Conservation (phyloP, 2,888 invertebrate species). For the Polymixis flavicincta region DNA sequence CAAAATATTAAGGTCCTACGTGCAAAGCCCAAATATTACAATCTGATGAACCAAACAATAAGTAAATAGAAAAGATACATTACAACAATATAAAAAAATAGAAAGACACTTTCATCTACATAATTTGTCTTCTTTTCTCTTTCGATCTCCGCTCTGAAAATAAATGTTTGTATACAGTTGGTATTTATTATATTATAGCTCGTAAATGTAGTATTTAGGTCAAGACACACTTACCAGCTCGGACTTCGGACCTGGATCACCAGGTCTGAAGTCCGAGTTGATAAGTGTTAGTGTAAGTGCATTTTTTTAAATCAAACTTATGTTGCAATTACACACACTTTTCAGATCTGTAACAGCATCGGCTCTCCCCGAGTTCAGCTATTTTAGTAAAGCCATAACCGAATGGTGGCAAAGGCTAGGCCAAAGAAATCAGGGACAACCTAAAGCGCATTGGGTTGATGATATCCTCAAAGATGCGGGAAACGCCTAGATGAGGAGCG, state of each 20-base stretch:
- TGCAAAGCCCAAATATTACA: slow-evolving; percentile 1
- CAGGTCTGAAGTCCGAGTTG: no score
- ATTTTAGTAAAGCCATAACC: no score
- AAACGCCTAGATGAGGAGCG: no score
- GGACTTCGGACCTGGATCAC: background rate
- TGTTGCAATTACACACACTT: background rate
- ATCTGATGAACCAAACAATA: slow-evolving; percentile 43
- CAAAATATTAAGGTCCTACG: no score
- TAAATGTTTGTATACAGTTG: slow-evolving; percentile 6
- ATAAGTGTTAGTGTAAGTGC: no score
- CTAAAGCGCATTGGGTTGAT: no score
- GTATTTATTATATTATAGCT: background rate
- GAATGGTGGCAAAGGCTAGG: background rate
- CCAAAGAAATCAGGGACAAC: background rate
- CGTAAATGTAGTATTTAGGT: no score
- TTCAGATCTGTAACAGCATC: background rate
- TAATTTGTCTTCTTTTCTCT: slow-evolving; percentile 2
- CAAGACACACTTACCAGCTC: background rate
- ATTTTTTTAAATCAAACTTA: background rate
- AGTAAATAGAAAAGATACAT: slow-evolving; percentile 19
- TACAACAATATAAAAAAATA: slow-evolving; percentile 30
- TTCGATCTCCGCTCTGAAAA: slow-evolving; percentile 26
- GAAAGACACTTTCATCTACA: slow-evolving; percentile 26
- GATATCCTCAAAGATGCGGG: background rate
- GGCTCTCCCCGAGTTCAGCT: background rate